Percentiles rank a stretch among this genome's conserved stretches.
phyloP scores from a whole-genome alignment of 2,113 vertebrate genomes.

The Anthoscopus minutus region DNA sequence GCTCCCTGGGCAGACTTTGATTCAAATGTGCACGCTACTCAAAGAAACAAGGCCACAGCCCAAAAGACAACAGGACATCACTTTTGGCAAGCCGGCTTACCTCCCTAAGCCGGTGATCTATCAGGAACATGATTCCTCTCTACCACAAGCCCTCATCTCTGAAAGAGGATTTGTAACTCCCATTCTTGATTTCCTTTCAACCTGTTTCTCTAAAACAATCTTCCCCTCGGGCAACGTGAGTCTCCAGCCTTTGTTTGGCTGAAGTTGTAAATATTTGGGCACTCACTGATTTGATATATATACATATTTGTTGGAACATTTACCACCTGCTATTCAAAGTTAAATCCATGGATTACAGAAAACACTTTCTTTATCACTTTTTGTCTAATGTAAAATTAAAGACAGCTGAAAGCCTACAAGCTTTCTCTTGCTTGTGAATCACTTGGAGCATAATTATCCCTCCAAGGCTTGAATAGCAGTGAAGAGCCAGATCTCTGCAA shows the following conservation, averaged over 20 bases:
- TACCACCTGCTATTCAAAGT: slow-evolving; percentile 69
- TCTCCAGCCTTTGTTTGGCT: slow-evolving; percentile 68
- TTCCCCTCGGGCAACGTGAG: slow-evolving; percentile 62
- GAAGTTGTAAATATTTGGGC: slow-evolving; percentile 68
- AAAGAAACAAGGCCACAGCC: neutral
- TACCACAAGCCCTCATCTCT: neutral
- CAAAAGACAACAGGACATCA: neutral
- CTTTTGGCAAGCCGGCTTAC: neutral
- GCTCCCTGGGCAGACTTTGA: slow-evolving; percentile 9
- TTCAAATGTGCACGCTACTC: neutral
- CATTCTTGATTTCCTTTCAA: slow-evolving; percentile 50
- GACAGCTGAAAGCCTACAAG: slow-evolving; percentile 50
- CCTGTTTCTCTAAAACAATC: slow-evolving; percentile 60
- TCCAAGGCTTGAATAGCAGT: neutral
- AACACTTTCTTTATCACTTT: slow-evolving; percentile 66
- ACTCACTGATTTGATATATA: slow-evolving; percentile 66
- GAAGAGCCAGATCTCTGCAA: neutral
- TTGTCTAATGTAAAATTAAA: slow-evolving; percentile 66
- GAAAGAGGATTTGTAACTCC: slow-evolving; percentile 28
- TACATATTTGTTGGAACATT: slow-evolving; percentile 69
- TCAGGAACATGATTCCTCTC: neutral
- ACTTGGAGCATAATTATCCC: slow-evolving; percentile 39
- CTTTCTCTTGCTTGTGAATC: slow-evolving; percentile 22
- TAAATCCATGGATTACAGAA: slow-evolving; percentile 65
- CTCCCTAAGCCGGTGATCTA: slow-evolving; percentile 1